Base-by-base conservation (phyloP, 2,113 vertebrate species). In the Prochilodus magdalenae region DNA sequence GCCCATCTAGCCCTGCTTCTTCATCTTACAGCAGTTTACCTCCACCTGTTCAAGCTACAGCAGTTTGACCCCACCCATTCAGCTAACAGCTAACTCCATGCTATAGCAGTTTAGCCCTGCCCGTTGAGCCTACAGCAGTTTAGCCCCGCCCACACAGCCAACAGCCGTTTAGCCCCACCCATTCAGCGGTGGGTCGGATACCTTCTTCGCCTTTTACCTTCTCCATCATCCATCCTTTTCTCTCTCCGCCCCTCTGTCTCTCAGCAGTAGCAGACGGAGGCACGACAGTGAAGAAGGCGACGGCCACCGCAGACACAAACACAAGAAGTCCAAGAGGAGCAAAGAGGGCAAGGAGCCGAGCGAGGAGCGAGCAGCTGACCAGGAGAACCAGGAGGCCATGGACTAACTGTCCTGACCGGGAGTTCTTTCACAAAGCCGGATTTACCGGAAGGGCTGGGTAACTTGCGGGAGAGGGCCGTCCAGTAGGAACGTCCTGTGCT, bases 311-410 rank as follows among this genome's bases (percentile, higher is more conserved):
- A 95, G 98, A 90, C 98, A 99, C 93, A 99, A 99, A 92, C 98
- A 99, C 93, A 99, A 99, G 95, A 99, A 99, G 84, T 98, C 97
- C 81, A 99, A 99, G 93, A 94, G 97, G 89, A 99, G 96, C 95
- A 99, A 99, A 94, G 98, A 99, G 92, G 98, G 97, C 83, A 99
- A 99, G 90, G 98, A 99, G 88, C 90, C 95, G 20, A 94, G 96
- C 0, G 95, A 96, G 60, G 98, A 99, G 77, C 95, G 95, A 63
- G 92, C 94, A 13, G 94, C 93, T 15, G 97, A 99, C 84, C 96
- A 97, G 87, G 98, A 99, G 90, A 97, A 95, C 91, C 93, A 96
- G 75, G 97, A 93, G 72, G 89, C 92, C 87, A 96, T 95, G 53
- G 98, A 99, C 85, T 94, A 94, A 94, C 57, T 13, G 11, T 57